Percentiles rank a stretch among this genome's conserved stretches.
Conservation (phyloP, 1,140 invertebrate genomes). For the Cheumatopsyche charites region DNA sequence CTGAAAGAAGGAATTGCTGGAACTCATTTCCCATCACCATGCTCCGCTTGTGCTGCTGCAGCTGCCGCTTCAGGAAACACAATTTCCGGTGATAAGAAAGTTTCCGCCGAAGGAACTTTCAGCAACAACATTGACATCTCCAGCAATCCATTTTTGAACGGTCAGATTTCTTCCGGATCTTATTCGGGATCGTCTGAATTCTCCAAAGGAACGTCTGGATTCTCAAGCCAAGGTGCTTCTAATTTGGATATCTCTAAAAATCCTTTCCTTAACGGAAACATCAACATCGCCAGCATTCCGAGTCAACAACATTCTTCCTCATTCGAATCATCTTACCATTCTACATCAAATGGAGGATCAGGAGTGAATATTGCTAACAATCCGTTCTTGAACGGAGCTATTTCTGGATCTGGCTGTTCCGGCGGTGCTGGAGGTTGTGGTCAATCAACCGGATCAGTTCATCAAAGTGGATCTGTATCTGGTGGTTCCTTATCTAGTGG, state of each 20-base stretch:
- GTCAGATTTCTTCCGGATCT: slow-evolving; percentile 51
- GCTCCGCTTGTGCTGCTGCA: slow-evolving; percentile 32
- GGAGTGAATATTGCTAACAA: slow-evolving; percentile 43
- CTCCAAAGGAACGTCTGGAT: slow-evolving; percentile 43
- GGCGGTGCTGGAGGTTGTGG: not conserved
- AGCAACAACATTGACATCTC: slow-evolving; percentile 51
- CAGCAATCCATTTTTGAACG: slow-evolving; percentile 57
- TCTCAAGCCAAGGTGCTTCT: slow-evolving; percentile 47
- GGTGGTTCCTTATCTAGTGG: slow-evolving; percentile 31
- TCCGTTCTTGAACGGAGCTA: slow-evolving; percentile 51
- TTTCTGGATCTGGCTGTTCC: slow-evolving; percentile 33
- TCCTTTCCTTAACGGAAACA: slow-evolving; percentile 51
- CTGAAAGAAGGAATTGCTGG: slow-evolving; percentile 44
- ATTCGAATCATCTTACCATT: slow-evolving; percentile 29
- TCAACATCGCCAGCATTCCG: slow-evolving; percentile 30
- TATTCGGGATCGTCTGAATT: slow-evolving; percentile 24
- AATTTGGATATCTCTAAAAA: slow-evolving; percentile 52
- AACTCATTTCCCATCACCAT: slow-evolving; percentile 39
- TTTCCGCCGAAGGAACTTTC: slow-evolving; percentile 19
- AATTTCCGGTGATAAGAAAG: slow-evolving; percentile 17
- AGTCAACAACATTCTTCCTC: slow-evolving; percentile 3
- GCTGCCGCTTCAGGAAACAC: slow-evolving; percentile 13
- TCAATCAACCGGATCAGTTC: not conserved
- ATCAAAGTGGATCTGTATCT: slow-evolving; percentile 44
- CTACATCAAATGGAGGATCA: slow-evolving; percentile 9